These are phyloP conservation scores for Aspidapion aeneum DNA, from an alignment of 2,888 invertebrate species.

Conservation along the genomic window DNA sequence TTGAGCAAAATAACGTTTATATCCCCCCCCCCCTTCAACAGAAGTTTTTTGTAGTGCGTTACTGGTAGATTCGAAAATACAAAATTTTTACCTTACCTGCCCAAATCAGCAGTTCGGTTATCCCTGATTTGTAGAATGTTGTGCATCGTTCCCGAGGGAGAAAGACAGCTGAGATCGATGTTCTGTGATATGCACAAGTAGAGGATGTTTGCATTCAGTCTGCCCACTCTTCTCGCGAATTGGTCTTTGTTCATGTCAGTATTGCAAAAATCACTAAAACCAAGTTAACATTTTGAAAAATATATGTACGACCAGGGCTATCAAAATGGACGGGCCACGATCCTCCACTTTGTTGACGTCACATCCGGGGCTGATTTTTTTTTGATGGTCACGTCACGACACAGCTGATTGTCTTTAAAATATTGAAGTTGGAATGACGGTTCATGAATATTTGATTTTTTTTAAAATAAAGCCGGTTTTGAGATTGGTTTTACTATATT, in stretches of 20 bases:
- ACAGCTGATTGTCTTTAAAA: too few species aligned
- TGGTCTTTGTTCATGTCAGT: constrained; percentile 67
- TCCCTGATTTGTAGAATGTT: constrained; percentile 70
- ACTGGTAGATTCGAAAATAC: not conserved
- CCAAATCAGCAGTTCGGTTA: constrained; percentile 63
- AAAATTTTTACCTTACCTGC: constrained; percentile 53
- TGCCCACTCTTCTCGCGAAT: constrained; percentile 70
- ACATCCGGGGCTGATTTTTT: too few species aligned
- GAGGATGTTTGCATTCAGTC: constrained; percentile 76
- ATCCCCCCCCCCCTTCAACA: not conserved
- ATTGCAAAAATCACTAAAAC: constrained; percentile 74
- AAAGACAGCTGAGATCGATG: constrained; percentile 59
- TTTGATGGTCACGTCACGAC: too few species aligned
- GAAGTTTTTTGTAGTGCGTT: not conserved
- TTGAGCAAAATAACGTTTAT: not conserved
- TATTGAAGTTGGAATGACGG: too few species aligned
- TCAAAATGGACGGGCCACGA: too few species aligned
- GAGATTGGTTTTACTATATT: too few species aligned
- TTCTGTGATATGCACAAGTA: constrained; percentile 76
- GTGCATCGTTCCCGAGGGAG: constrained; percentile 67
- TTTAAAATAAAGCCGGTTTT: too few species aligned
- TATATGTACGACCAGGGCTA: too few species aligned
- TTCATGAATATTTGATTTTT: too few species aligned
- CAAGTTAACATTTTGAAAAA: too few species aligned
- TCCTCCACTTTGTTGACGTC: too few species aligned